These are phyloP conservation scores for Euleptes europaea DNA, from an alignment of 2,113 vertebrate species.

Conservation along the genomic window DNA sequence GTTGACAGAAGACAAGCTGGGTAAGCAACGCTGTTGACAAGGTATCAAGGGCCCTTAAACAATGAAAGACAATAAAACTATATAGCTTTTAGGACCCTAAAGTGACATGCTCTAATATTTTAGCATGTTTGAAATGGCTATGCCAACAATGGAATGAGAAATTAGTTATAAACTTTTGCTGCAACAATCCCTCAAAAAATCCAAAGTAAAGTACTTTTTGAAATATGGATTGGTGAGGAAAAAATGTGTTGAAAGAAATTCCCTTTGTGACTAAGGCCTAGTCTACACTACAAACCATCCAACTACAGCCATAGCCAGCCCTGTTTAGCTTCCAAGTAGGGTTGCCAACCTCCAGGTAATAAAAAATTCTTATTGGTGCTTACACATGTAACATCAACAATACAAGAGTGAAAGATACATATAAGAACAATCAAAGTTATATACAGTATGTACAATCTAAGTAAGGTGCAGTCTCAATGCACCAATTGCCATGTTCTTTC, in stretches of 20 bases:
- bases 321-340: no score
- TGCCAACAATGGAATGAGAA: conserved; percentile 5
- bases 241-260: background rate
- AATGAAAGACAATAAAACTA: conserved; percentile 4
- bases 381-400: no score
- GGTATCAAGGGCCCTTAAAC: conserved; percentile 11
- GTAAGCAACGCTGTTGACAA: conserved; percentile 3
- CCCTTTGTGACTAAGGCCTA: background rate
- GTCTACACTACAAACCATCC: no score
- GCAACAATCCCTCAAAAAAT: background rate
- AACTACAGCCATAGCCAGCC: no score
- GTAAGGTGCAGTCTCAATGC: no score
- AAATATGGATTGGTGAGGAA: background rate
- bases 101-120: background rate
- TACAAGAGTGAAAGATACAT: no score
- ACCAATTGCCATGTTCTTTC: no score
- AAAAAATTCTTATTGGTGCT: no score
- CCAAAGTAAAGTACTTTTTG: background rate
- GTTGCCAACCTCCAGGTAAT: no score
- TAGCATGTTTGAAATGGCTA: conserved; percentile 13
- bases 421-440: no score
- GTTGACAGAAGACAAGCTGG: conserved; percentile 29
- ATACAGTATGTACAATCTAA: no score
- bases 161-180: background rate
- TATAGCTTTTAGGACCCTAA: conserved; percentile 1